A percentile compares a stretch with the other conserved stretches of the same genome.
Evolutionary conservation across 2,113 vertebrate species (phyloP).

Genomic region (Tiliqua scincoides): DNA sequence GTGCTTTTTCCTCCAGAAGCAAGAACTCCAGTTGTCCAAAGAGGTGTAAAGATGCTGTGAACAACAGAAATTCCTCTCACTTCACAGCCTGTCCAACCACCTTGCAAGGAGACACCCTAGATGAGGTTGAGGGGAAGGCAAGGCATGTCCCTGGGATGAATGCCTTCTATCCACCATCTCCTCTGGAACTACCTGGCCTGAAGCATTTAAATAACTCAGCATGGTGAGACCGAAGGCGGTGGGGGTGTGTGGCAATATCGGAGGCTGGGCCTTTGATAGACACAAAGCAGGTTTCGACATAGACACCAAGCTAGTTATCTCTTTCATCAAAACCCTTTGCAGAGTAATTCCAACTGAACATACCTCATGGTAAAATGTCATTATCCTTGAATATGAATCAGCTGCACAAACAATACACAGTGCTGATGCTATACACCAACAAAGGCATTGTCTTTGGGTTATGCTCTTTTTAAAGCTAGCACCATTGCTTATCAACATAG

Average conservation of each 20-base stretch:
- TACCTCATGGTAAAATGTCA: background rate
- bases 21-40: background rate
- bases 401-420: too few relatives aligned
- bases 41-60: background rate
- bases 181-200: background rate
- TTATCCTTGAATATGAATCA: background rate
- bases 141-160: background rate
- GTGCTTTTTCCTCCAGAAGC: background rate
- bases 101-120: background rate
- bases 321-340: background rate
- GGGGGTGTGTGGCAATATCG: too few relatives aligned
- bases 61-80: background rate
- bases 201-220: background rate
- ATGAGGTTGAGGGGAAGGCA: background rate
- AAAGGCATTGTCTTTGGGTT: background rate
- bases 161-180: background rate
- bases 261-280: background rate
- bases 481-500: background rate
- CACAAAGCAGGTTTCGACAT: background rate
- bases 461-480: background rate
- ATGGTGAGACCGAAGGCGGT: too few relatives aligned
- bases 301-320: background rate
- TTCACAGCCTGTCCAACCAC: background rate
- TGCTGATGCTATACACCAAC: too few relatives aligned
- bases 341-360: background rate